Evolutionary conservation across 2,113 vertebrate species (phyloP).

Genomic region (Protobothrops mucrosquamatus): DNA sequence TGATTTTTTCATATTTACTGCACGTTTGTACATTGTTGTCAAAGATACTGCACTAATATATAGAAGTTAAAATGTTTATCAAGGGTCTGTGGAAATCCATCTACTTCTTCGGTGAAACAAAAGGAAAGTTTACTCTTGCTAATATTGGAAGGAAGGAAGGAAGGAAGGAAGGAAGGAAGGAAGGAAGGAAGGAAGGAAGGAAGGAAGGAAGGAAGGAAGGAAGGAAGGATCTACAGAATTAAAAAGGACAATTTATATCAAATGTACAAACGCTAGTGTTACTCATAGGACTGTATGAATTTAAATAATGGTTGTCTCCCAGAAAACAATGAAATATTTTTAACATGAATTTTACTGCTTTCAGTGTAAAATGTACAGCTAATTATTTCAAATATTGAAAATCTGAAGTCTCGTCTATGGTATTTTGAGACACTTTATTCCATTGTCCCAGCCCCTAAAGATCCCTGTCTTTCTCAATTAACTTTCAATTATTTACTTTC

Average conservation of each 20-base stretch:
- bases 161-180: not conserved
- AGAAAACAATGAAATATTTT: not conserved
- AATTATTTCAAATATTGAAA: not conserved
- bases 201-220: not conserved
- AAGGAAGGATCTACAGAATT: not conserved
- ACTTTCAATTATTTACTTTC: not conserved
- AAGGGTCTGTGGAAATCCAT: not conserved
- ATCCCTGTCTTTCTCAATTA: not conserved
- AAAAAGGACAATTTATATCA: not conserved
- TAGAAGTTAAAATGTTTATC: not conserved
- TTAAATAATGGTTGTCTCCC: not conserved
- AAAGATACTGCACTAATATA: not conserved
- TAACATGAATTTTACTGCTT: not conserved
- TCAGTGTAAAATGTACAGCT: not conserved
- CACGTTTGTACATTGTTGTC: not conserved
- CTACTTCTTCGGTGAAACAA: rapidly evolving
- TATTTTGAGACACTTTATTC: not conserved
- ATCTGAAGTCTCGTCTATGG: not conserved
- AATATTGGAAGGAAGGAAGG: not conserved
- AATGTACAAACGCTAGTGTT: not conserved
- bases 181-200: not conserved
- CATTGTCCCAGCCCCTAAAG: not conserved
- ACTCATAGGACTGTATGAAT: not conserved
- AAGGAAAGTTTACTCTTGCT: not conserved
- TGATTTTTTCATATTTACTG: conserved; percentile 6